Percentiles rank a stretch among this genome's conserved stretches.
Conservation (phyloP, 2,113 vertebrate genomes). For the Corythaeola cristata region DNA sequence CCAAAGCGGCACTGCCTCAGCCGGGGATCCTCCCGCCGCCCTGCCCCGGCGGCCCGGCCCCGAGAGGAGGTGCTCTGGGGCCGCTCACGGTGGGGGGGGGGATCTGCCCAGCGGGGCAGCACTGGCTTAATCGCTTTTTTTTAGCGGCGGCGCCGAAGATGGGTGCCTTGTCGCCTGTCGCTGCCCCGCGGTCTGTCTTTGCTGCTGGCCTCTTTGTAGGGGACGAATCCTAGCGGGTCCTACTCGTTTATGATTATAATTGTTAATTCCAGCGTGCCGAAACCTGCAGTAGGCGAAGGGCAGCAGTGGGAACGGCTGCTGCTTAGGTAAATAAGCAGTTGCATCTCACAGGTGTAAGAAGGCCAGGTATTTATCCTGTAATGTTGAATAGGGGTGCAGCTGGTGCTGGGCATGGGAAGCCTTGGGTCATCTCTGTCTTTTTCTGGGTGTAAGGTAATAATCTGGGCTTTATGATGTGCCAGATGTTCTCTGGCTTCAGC, state of each 20-base stretch:
- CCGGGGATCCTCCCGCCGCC: no score
- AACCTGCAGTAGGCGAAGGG: not conserved
- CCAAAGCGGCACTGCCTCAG: no score
- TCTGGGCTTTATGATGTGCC: rapidly evolving
- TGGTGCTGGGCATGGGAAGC: not conserved
- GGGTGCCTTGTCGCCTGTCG: not conserved
- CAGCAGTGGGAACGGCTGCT: not conserved
- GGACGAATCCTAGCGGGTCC: not conserved
- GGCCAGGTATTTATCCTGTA: not conserved
- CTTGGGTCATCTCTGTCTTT: not conserved
- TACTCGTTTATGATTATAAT: rapidly evolving
- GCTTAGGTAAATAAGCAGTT: not conserved
- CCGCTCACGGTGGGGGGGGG: not conserved
- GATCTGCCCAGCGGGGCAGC: no score
- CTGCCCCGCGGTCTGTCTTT: no score
- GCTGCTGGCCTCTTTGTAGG: not conserved
- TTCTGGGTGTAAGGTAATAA: not conserved
- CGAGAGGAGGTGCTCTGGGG: not conserved
- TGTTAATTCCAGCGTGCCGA: not conserved
- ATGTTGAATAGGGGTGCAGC: not conserved
- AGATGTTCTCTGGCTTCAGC: not conserved
- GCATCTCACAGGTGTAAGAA: not conserved
- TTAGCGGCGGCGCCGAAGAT: not conserved
- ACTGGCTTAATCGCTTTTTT: not conserved
- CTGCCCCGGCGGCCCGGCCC: no score